phyloP scores from a whole-genome alignment of 2,113 vertebrate genomes.

The Malurus elegans region DNA sequence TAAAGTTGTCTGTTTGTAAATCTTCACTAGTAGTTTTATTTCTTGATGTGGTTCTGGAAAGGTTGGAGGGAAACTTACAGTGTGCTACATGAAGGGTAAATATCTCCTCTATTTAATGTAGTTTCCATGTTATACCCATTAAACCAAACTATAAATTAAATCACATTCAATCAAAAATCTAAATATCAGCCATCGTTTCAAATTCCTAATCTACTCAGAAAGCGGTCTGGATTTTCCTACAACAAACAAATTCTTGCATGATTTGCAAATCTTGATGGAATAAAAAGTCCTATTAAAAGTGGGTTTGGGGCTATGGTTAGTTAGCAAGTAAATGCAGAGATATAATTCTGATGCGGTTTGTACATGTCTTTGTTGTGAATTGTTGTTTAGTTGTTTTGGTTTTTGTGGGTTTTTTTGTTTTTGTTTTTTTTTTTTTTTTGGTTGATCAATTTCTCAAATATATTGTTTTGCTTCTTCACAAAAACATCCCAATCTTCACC shows the following conservation, averaged over 20 bases:
- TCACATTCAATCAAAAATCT: background rate
- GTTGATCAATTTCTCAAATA: background rate
- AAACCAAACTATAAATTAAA: background rate
- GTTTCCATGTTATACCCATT: background rate
- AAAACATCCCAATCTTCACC: background rate
- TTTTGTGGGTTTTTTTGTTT: too few relatives aligned
- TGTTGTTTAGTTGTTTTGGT: background rate
- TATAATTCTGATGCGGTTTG: accelerated
- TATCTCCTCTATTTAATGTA: background rate
- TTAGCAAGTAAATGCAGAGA: background rate
- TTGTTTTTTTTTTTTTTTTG: background rate
- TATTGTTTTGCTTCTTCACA: background rate
- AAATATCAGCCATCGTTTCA: background rate
- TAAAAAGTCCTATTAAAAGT: background rate
- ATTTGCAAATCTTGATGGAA: background rate
- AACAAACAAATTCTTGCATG: background rate
- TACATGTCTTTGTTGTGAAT: background rate
- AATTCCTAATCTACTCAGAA: background rate
- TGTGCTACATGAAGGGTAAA: background rate
- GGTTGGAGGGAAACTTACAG: background rate
- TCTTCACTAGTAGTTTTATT: background rate
- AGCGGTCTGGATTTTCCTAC: background rate
- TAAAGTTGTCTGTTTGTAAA: background rate
- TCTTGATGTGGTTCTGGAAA: background rate
- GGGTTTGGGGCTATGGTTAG: background rate